A percentile compares a stretch with the other conserved stretches of the same genome.
These are phyloP conservation scores for Mellivora capensis DNA, from an alignment of 2,113 vertebrate species.

Conservation along the genomic window DNA sequence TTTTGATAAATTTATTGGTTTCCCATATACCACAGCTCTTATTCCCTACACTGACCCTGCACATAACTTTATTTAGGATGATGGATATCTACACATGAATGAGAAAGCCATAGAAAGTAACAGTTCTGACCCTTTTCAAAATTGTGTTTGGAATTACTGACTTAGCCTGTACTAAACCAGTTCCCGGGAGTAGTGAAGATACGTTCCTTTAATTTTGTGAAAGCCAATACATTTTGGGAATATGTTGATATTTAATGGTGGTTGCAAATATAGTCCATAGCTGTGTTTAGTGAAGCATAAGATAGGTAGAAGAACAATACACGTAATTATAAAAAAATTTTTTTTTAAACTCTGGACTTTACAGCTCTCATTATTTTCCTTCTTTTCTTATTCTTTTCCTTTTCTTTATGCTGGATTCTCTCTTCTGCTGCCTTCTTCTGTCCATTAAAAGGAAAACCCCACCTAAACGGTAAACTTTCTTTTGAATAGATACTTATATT, in stretches of 20 bases:
- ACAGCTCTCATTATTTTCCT: constrained; percentile 40
- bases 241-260: background rate
- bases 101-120: background rate
- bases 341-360: constrained; percentile 2
- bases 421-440: constrained; percentile 76
- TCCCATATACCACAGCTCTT: background rate
- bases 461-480: constrained; percentile 86
- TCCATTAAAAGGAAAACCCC: constrained; percentile 84
- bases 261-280: background rate
- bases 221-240: background rate
- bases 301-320: background rate
- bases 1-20: background rate
- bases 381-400: constrained; percentile 67
- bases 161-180: background rate
- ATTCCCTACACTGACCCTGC: background rate
- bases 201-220: constrained; percentile 28
- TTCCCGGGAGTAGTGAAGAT: background rate
- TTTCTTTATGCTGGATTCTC: constrained; percentile 75
- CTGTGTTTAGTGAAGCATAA: background rate
- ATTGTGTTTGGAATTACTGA: background rate
- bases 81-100: background rate
- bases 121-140: background rate
- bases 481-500: constrained; percentile 6
- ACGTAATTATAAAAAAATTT: background rate
- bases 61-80: background rate